Conservation (phyloP, 2,888 invertebrate genomes). For the Chalcosyrphus nemorum region DNA sequence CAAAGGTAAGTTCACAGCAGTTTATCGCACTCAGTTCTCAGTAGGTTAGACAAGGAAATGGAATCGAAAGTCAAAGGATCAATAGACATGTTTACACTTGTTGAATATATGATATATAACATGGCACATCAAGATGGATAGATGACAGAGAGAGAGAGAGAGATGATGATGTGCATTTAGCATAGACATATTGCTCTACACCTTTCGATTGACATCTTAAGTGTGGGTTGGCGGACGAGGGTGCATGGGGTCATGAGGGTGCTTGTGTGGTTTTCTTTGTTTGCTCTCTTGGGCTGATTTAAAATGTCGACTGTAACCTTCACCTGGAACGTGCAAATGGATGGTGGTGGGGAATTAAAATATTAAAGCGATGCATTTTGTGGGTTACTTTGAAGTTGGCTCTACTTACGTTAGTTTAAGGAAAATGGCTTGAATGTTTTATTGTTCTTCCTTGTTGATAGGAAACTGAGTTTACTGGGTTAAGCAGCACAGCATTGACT, state of each 20-base stretch:
- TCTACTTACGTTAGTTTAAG: no score
- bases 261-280: slow-evolving; percentile 7
- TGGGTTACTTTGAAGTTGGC: no score
- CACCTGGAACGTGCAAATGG: slow-evolving; percentile 27
- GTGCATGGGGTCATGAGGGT: background rate
- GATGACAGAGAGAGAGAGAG: no score
- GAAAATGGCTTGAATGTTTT: background rate
- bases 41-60: background rate
- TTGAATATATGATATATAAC: slow-evolving; percentile 68
- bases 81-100: slow-evolving; percentile 62
- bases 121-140: slow-evolving; percentile 1
- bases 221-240: slow-evolving; percentile 23
- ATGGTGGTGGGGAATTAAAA: background rate
- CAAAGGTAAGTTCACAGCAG: slow-evolving; percentile 71
- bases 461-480: no score
- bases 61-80: slow-evolving; percentile 51
- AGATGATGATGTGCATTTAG: background rate
- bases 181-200: slow-evolving; percentile 6
- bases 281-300: slow-evolving; percentile 23
- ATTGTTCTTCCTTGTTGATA: no score
- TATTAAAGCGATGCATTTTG: slow-evolving; percentile 17
- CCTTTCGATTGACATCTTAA: slow-evolving; percentile 39
- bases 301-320: slow-evolving; percentile 52
- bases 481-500: no score
- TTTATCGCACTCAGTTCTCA: background rate